These are phyloP conservation scores for Anastrepha ludens DNA, from an alignment of 1,140 invertebrate genomes.

Conservation along the genomic window DNA sequence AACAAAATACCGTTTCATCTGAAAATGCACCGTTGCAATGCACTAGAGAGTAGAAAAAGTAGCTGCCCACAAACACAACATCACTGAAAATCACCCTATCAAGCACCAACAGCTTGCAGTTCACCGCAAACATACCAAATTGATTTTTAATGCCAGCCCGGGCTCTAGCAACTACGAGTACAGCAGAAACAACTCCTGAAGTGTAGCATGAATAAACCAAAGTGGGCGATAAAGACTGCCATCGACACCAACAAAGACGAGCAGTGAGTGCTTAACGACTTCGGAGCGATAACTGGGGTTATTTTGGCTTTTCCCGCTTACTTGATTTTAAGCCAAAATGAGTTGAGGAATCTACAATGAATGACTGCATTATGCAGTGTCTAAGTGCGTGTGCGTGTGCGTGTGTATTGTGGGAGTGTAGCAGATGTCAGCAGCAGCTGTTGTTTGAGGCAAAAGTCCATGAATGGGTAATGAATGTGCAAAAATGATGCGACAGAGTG, in stretches of 20 bases:
- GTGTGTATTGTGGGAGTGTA: not conserved
- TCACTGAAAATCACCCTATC: not conserved
- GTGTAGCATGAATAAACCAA: constrained; percentile 17
- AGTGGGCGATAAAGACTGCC: constrained; percentile 27
- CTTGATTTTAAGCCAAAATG: constrained; percentile 25
- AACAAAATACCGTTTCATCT: constrained; percentile 26
- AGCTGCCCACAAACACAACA: not conserved
- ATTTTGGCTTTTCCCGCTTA: not conserved
- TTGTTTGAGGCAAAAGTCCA: not conserved
- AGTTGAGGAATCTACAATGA: not conserved
- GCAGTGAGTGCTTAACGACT: constrained; percentile 23
- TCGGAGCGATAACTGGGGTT: constrained; percentile 14
- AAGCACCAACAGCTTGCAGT: constrained; percentile 24
- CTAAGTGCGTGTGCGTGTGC: not conserved
- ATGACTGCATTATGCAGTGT: not conserved
- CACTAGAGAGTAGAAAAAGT: not conserved
- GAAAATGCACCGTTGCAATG: not conserved
- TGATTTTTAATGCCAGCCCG: constrained; percentile 14
- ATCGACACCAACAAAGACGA: not conserved
- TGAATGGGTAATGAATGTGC: constrained; percentile 3
- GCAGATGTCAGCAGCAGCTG: not conserved
- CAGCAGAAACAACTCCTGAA: constrained; percentile 4
- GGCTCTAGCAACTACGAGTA: not conserved
- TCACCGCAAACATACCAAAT: not conserved
- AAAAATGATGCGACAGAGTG: not conserved